A percentile compares a stretch with the other conserved stretches of the same genome.
Conservation (phyloP, 2,888 invertebrate species). For the Acleris sparsana region DNA sequence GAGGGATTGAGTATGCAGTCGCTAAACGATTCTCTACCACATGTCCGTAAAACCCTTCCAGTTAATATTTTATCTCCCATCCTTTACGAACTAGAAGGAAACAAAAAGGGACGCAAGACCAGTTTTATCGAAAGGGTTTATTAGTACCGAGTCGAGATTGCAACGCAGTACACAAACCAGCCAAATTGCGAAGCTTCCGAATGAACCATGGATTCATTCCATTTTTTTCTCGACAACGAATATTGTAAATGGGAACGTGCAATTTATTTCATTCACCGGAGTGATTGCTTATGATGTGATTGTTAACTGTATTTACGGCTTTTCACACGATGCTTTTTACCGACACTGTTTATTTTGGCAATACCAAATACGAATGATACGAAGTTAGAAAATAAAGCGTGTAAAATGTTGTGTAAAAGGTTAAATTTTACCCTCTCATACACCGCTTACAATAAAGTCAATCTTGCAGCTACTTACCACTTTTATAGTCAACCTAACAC, state of each 20-base stretch:
- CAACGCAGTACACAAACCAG: conserved; percentile 53
- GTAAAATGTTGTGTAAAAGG: too few relatives aligned
- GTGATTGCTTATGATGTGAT: conserved; percentile 76
- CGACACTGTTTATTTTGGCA: background rate
- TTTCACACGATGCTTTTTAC: conserved; percentile 27
- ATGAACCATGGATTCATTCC: conserved; percentile 64
- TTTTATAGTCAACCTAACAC: too few relatives aligned
- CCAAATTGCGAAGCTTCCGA: conserved; percentile 68
- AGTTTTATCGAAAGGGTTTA: conserved; percentile 5
- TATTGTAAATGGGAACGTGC: conserved; percentile 70
- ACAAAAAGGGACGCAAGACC: conserved; percentile 5
- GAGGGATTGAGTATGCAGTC: conserved; percentile 47
- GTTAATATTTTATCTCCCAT: background rate
- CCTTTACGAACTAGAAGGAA: conserved; percentile 2
- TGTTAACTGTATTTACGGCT: conserved; percentile 63
- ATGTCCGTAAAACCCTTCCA: background rate
- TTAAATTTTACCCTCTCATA: too few relatives aligned
- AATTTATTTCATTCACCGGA: conserved; percentile 74
- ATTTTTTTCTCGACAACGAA: conserved; percentile 65
- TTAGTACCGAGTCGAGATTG: conserved; percentile 36
- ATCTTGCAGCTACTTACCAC: too few relatives aligned
- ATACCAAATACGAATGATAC: background rate
- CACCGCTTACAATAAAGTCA: too few relatives aligned
- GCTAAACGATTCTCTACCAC: conserved; percentile 3
- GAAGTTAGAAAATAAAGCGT: background rate